A percentile compares a stretch with the other conserved stretches of the same genome.
Conservation (phyloP, 2,113 vertebrate species). For the Andinoacara biseriatus region DNA sequence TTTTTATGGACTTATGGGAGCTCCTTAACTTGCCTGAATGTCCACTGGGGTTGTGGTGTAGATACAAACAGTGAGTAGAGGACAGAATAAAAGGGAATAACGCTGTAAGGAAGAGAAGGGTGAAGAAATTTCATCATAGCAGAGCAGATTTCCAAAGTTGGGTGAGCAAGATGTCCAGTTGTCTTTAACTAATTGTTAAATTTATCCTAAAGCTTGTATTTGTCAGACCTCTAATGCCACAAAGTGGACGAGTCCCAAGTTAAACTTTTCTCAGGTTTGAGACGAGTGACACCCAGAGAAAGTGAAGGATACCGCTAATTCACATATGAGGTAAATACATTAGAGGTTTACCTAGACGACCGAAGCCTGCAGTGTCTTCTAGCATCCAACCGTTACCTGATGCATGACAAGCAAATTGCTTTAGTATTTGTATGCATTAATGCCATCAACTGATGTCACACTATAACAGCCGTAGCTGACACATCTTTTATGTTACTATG, state of each 20-base stretch:
- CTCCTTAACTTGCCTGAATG: slow-evolving; percentile 20
- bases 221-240: not conserved
- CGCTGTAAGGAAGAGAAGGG: not conserved
- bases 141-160: too few species aligned
- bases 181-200: slow-evolving; percentile 3
- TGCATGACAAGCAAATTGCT: not conserved
- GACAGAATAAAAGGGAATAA: not conserved
- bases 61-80: not conserved
- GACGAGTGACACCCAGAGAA: not conserved
- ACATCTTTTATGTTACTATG: not conserved
- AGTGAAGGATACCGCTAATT: not conserved
- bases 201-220: not conserved
- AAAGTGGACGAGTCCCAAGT: not conserved
- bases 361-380: not conserved
- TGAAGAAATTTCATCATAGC: not conserved
- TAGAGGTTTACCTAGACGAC: not conserved
- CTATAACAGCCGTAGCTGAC: not conserved
- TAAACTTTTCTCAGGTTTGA: not conserved
- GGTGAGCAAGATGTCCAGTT: not conserved
- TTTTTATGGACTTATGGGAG: not conserved
- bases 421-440: slow-evolving; percentile 3
- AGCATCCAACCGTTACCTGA: not conserved
- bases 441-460: slow-evolving; percentile 1
- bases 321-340: not conserved
- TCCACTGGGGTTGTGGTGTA: slow-evolving; percentile 7